phyloP scores from a whole-genome alignment of 1,140 invertebrate genomes.

The Luehdorfia chinensis region DNA sequence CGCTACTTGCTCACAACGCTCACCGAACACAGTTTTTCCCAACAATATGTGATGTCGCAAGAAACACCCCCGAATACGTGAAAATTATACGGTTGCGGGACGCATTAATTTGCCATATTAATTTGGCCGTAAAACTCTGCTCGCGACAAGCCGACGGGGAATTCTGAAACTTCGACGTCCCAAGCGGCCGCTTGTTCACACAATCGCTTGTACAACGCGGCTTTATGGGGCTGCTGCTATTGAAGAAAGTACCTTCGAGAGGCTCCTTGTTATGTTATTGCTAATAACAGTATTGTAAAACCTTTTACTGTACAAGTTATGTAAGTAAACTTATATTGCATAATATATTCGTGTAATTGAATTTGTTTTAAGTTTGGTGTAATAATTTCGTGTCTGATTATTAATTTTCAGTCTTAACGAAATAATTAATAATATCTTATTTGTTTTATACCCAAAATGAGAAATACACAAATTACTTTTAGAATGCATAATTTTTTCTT shows the following conservation, averaged over 20 bases:
- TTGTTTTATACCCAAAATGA: too few species aligned
- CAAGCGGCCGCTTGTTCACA: constrained; percentile 64
- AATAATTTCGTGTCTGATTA: background rate
- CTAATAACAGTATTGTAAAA: constrained; percentile 44
- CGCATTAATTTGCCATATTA: constrained; percentile 79
- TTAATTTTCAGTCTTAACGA: background rate
- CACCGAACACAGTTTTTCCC: constrained; percentile 2
- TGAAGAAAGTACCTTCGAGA: constrained; percentile 49
- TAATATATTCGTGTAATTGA: constrained; percentile 12
- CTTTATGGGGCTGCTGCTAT: constrained; percentile 56
- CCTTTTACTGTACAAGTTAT: constrained; percentile 9
- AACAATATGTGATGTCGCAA: constrained; percentile 52
- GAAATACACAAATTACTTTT: too few species aligned
- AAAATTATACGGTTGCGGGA: constrained; percentile 70
- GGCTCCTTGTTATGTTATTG: constrained; percentile 45
- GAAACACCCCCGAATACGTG: constrained; percentile 54
- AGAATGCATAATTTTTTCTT: too few species aligned
- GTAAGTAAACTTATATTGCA: constrained; percentile 9
- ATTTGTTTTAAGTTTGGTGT: constrained; percentile 5
- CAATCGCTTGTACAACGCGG: constrained; percentile 45
- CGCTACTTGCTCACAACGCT: background rate
- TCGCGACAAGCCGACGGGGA: constrained; percentile 64
- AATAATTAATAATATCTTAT: too few species aligned
- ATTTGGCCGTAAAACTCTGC: constrained; percentile 77
- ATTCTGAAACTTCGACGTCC: constrained; percentile 65